Evolutionary conservation across 2,113 vertebrate genomes (phyloP), one percentile per base, ranked within the genome.

Genomic region (Castor canadensis): DNA sequence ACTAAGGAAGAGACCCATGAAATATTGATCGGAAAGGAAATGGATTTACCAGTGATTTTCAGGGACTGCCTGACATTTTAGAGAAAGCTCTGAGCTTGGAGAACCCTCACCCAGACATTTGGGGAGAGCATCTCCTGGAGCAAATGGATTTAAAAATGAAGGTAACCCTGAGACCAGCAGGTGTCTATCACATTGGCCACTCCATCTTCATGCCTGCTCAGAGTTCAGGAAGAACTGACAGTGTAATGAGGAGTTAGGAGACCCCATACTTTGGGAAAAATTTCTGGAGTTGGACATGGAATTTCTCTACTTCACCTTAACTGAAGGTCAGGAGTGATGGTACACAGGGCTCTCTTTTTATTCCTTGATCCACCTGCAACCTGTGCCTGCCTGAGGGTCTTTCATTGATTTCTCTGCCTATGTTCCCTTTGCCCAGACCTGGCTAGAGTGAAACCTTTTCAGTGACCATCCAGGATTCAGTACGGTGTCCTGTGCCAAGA

Each of bases 151-250:
- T 6, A 28, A 26, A 90, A 32, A 40, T 54, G 2, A 80, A 62
- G 45, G 40, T 17, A 9, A 32, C 30, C 19, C 3, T 67, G 43
- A 87, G 32, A 62, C 58, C 28, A 38, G 40, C 67, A 26, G 35
- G 16, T 0, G 0, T 40, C 15, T 26, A 20, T 1, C 16, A 40
- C 4, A 7, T 35, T 43, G 0, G 0, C 24, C 15, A 4, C 16
- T 73, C n/a, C 5, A 4, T 64, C 45, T 56, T 16, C 47, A 28
- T 28, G 24, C 10, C 24, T 26, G 43, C 26, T 58, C 22, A 24
- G 35, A 10, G 19, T 72, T 66, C 26, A 30, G 45, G 49, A 80
- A 73, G 58, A 13, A 22, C 80, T 69, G 66, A 4, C 26, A 69
- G 16, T 30, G 6, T 56, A 58, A 54, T 4, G 45, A 19, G 30